phyloP scores from a whole-genome alignment of 2,113 vertebrate genomes.

The Myrmecobius fasciatus region DNA sequence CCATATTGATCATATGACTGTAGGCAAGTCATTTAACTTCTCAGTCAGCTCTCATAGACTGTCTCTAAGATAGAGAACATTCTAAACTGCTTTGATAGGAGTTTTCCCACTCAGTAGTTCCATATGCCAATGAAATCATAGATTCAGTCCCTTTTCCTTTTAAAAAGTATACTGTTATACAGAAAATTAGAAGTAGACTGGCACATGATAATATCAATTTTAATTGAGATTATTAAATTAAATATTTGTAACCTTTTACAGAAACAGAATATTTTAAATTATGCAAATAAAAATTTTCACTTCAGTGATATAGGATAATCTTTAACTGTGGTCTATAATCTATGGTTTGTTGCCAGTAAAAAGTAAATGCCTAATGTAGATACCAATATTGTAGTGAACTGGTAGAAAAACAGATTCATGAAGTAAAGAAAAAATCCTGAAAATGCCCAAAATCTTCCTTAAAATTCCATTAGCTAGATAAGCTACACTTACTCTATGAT shows the following conservation, averaged over 20 bases:
- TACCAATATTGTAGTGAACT: neutral
- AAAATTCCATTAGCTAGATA: neutral
- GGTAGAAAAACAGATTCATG: neutral
- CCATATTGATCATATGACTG: neutral
- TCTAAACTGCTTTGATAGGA: neutral
- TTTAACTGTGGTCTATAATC: neutral
- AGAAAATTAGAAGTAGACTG: neutral
- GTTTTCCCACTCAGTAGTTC: neutral
- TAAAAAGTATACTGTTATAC: neutral
- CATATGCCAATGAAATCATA: neutral
- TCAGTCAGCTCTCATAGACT: neutral
- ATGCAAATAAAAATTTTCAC: neutral
- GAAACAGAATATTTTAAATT: neutral
- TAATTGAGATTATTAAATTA: neutral
- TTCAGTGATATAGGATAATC: neutral
- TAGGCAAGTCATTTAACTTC: neutral
- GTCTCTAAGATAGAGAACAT: neutral
- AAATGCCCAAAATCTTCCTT: neutral
- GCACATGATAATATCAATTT: neutral
- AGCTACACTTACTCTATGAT: neutral
- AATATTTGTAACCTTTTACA: neutral
- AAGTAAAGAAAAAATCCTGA: neutral
- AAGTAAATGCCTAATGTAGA: neutral
- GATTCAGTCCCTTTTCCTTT: neutral
- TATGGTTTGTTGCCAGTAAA: neutral